These are phyloP conservation scores for Maniola hyperantus DNA, from an alignment of 2,888 invertebrate genomes.

Conservation along the genomic window DNA sequence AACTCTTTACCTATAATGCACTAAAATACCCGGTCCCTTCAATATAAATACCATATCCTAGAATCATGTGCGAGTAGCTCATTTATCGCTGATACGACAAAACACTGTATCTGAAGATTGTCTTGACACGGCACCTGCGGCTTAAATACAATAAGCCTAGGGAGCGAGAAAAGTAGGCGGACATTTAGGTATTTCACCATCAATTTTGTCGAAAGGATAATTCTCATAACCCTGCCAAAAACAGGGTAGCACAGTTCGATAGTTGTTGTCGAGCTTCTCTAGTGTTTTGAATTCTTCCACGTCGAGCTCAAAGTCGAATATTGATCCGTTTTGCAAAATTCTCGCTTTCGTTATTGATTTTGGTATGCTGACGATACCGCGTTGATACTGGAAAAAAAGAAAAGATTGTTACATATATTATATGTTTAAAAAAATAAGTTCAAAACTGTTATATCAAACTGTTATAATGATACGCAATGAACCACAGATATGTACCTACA, in stretches of 20 bases:
- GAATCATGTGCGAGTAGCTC: too few species aligned
- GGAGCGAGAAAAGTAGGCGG: background rate
- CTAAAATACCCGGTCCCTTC: too few species aligned
- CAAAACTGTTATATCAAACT: too few species aligned
- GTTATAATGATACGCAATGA: too few species aligned
- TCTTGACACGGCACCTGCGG: too few species aligned
- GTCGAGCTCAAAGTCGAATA: constrained; percentile 65
- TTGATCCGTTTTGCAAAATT: constrained; percentile 62
- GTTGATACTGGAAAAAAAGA: constrained; percentile 58
- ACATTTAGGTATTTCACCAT: background rate
- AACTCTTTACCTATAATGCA: too few species aligned
- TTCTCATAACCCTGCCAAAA: constrained; percentile 58
- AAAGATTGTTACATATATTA: background rate
- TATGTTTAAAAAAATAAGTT: too few species aligned
- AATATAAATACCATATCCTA: too few species aligned
- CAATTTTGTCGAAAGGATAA: constrained; percentile 57
- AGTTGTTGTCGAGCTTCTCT: constrained; percentile 59
- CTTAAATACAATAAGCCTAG: background rate
- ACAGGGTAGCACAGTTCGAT: constrained; percentile 50
- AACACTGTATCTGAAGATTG: too few species aligned
- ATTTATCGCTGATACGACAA: too few species aligned
- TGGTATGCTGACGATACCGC: constrained; percentile 59
- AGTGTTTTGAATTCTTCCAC: constrained; percentile 50
- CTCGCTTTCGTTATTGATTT: constrained; percentile 60
- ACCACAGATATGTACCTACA: too few species aligned